Percentiles rank a stretch among this genome's conserved stretches.
phyloP scores from a whole-genome alignment of 1,140 invertebrate genomes.

The Eumeta japonica region DNA sequence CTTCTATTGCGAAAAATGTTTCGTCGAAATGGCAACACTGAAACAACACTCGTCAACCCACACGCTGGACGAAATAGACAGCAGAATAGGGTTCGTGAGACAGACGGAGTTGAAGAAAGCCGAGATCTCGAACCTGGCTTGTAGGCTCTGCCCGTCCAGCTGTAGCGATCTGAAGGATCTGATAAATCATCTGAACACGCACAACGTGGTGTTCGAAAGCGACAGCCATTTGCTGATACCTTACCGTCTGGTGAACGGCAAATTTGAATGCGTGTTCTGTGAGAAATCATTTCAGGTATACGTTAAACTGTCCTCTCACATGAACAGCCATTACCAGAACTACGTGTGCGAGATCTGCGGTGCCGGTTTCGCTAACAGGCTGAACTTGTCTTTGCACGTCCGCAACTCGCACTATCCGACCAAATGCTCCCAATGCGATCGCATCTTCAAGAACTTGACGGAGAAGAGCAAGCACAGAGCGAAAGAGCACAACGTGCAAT shows the following conservation, averaged over 20 bases:
- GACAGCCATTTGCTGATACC: too few relatives aligned
- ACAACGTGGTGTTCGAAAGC: too few relatives aligned
- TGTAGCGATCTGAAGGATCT: too few relatives aligned
- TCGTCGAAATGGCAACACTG: not conserved
- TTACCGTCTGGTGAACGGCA: too few relatives aligned
- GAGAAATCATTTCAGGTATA: too few relatives aligned
- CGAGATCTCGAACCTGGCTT: not conserved
- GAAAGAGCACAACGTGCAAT: slow-evolving; percentile 20
- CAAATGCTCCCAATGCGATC: slow-evolving; percentile 24
- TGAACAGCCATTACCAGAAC: slow-evolving; percentile 40
- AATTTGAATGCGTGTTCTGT: too few relatives aligned
- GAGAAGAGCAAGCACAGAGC: slow-evolving; percentile 32
- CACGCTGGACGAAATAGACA: not conserved
- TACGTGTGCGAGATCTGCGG: slow-evolving; percentile 55
- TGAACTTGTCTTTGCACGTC: slow-evolving; percentile 45
- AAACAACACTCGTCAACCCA: not conserved
- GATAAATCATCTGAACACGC: too few relatives aligned
- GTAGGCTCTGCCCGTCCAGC: not conserved
- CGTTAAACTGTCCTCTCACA: too few relatives aligned
- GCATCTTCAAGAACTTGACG: slow-evolving; percentile 17
- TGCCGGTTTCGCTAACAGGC: slow-evolving; percentile 47
- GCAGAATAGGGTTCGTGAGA: slow-evolving; percentile 1
- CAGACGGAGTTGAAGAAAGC: slow-evolving; percentile 1
- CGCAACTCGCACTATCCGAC: slow-evolving; percentile 25
- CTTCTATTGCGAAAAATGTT: slow-evolving; percentile 1